Percentiles rank a stretch among this genome's conserved stretches.
Evolutionary conservation across 2,888 invertebrate genomes (phyloP).

Genomic region (Caenorhabditis afra): DNA sequence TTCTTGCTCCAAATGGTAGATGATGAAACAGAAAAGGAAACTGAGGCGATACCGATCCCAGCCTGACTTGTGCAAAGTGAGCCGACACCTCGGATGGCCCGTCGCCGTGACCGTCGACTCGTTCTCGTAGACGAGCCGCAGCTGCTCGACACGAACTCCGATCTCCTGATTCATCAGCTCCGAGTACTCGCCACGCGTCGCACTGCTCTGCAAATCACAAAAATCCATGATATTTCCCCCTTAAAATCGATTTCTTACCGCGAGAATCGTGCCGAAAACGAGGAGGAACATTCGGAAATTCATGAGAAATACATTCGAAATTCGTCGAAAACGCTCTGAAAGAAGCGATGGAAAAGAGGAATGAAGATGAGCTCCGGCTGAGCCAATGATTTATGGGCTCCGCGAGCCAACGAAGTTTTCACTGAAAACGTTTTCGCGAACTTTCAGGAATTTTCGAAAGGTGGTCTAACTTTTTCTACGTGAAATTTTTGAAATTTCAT

Average conservation of each 20-base stretch:
- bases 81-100: slow-evolving; percentile 52
- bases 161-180: slow-evolving; percentile 57
- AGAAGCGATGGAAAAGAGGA: slow-evolving; percentile 11
- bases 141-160: slow-evolving; percentile 46
- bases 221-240: no score
- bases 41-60: slow-evolving; percentile 56
- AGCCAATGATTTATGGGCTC: slow-evolving; percentile 38
- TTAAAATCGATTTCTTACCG: background rate
- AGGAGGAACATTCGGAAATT: background rate
- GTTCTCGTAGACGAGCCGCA: slow-evolving; percentile 52
- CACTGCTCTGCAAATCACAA: background rate
- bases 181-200: slow-evolving; percentile 26
- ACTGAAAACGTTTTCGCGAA: no score
- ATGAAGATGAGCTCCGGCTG: background rate
- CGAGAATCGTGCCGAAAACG: background rate
- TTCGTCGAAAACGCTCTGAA: background rate
- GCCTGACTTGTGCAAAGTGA: slow-evolving; percentile 63
- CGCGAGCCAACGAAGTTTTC: background rate
- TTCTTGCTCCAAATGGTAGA: no score
- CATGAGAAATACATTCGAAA: slow-evolving; percentile 23
- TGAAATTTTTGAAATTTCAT: no score
- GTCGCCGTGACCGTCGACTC: slow-evolving; percentile 40
- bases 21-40: no score
- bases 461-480: background rate
- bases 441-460: no score